Evolutionary conservation across 2,113 vertebrate genomes (phyloP).

Genomic region (Pteropus alecto): DNA sequence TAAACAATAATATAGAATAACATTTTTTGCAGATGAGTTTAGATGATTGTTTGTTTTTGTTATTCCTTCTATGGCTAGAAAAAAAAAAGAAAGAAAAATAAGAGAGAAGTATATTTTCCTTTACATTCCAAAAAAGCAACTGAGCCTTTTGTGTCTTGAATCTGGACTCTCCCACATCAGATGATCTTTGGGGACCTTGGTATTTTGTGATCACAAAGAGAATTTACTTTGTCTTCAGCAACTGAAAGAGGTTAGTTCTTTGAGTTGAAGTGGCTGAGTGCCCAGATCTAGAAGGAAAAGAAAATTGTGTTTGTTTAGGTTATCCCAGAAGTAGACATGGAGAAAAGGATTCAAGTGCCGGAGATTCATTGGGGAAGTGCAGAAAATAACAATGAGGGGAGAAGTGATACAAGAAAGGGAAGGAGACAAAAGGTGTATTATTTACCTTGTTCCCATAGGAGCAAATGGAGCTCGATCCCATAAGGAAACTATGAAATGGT

Average conservation of each 20-base stretch:
- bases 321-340: not conserved
- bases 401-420: not conserved
- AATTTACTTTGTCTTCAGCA: conserved; percentile 36
- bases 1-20: not conserved
- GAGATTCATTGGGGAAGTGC: not conserved
- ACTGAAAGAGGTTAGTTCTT: not conserved
- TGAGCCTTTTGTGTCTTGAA: not conserved
- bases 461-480: not conserved
- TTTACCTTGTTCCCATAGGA: not conserved
- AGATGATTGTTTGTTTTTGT: not conserved
- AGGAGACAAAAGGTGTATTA: not conserved
- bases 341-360: not conserved
- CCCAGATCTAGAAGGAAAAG: not conserved
- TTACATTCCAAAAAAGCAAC: not conserved
- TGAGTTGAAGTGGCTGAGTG: not conserved
- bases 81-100: not conserved
- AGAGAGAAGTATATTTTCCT: not conserved
- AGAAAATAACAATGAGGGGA: not conserved
- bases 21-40: not conserved
- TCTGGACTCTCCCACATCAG: not conserved
- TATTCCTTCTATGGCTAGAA: not conserved
- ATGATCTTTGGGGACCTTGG: not conserved
- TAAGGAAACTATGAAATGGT: not conserved
- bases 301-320: conserved; percentile 48
- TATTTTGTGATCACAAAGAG: not conserved